Evolutionary conservation across 2,888 invertebrate species (phyloP), one percentile per base, ranked within the genome.

Genomic region (Lepidochitona cinerea): DNA sequence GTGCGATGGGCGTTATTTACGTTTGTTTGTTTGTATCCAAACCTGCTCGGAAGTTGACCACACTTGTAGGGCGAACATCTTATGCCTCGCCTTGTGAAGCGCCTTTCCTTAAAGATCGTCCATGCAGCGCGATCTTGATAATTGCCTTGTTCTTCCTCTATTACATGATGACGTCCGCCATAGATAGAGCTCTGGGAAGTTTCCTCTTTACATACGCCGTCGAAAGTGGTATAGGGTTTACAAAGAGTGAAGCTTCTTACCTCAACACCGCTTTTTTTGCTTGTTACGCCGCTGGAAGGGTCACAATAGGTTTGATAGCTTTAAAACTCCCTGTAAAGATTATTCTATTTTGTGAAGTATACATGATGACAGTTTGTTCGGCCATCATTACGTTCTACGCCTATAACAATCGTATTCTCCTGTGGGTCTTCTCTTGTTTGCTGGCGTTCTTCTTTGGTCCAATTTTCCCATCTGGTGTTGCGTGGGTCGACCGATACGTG

Each of bases 241-340:
- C 72, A 14, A 68, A 79, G 52, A 74, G 79, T 36, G 79, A 78
- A 64, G 81, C 81, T 0, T 75, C 81, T 0, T 77, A 76, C 49
- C 70, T 81, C 1, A 77, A 78, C 59, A 81, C 79, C 1, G 76
- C 70, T n/a, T 81, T 74, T 73, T 81, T 78, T 77, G 76, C 75
- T 29, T 71, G 76, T 64, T 81, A 79, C 66, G 76, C 79, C 18
- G 36, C 74, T 3, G 81, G 81, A 1, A 70, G 81, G 18, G 59
- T 26, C 32, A 71, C 79, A 12, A 29, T 72, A 7, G 81, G 81
- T 5, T 69, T 78, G 7, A 33, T 78, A 3, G 52, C 77, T 7
- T 67, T 76, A 5, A 75, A 77, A 54, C 74, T 64, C 70, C 54
- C 74, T 52, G 73, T 59, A 37, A 70, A 79, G 9, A 68, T 79